Evolutionary conservation across 2,113 vertebrate species (phyloP).

Genomic region (Nymphicus hollandicus): DNA sequence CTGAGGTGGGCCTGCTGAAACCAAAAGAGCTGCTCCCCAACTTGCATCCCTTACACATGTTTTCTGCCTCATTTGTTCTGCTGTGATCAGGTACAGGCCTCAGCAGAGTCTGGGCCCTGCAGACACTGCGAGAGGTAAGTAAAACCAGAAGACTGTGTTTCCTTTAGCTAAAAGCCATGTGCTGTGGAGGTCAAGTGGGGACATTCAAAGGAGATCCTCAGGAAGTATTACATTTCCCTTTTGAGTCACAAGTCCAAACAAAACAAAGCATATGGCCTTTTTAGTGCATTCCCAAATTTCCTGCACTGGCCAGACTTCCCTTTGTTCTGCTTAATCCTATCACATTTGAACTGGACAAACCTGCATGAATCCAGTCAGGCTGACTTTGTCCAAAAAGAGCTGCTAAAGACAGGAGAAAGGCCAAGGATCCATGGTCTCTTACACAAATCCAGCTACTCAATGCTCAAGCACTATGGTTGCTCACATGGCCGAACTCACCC

Average conservation of each 20-base stretch:
- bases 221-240: slow-evolving; percentile 54
- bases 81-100: background rate
- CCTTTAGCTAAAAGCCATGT: background rate
- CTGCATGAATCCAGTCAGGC: background rate
- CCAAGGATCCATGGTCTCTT: background rate
- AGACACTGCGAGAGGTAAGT: background rate
- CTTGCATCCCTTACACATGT: background rate
- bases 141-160: slow-evolving; percentile 17
- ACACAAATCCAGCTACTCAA: background rate
- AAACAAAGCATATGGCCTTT: slow-evolving; percentile 51
- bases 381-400: background rate
- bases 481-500: background rate
- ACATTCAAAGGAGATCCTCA: slow-evolving; percentile 49
- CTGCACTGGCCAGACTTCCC: slow-evolving; percentile 36
- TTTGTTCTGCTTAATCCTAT: background rate
- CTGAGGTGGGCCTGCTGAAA: background rate
- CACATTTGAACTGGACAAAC: background rate
- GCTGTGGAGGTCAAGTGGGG: slow-evolving; percentile 44
- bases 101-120: background rate
- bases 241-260: slow-evolving; percentile 41
- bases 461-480: background rate
- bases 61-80: background rate
- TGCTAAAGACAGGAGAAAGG: background rate
- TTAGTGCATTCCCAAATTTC: slow-evolving; percentile 34
- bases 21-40: background rate